Conservation (phyloP, 2,888 invertebrate genomes). For the Antheraea assamensis region DNA sequence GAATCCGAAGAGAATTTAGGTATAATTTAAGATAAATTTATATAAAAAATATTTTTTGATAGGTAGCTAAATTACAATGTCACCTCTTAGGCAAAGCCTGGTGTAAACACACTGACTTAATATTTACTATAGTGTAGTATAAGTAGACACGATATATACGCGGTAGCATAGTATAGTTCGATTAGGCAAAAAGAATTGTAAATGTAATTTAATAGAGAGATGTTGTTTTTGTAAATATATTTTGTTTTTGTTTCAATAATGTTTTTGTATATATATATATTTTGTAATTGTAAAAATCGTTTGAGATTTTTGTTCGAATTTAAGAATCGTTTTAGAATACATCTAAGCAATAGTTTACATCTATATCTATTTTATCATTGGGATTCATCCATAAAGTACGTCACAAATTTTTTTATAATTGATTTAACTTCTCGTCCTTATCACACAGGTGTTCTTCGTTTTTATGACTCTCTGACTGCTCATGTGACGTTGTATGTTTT, state of each 20-base stretch:
- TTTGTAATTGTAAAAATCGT: not conserved
- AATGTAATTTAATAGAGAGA: not conserved
- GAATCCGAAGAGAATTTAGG: not conserved
- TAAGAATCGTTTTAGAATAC: not conserved
- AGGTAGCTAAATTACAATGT: not conserved
- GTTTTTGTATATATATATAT: no score
- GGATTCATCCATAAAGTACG: no score
- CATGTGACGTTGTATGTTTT: no score
- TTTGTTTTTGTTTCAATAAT: no score
- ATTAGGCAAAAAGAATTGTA: not conserved
- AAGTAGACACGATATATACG: no score
- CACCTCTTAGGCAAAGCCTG: not conserved
- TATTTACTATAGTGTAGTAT: not conserved
- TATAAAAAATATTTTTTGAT: not conserved
- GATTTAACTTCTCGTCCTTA: no score
- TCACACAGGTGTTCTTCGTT: no score
- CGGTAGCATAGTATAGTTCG: no score
- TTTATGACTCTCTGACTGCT: no score
- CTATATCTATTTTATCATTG: no score
- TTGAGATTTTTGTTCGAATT: slow-evolving; percentile 3
- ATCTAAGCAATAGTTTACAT: no score
- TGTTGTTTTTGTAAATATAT: not conserved
- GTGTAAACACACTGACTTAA: not conserved
- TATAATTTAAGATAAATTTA: not conserved
- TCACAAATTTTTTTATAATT: no score